Conservation (phyloP, 2,797 vertebrate genomes). For the Amblyopsis hoosieri region DNA sequence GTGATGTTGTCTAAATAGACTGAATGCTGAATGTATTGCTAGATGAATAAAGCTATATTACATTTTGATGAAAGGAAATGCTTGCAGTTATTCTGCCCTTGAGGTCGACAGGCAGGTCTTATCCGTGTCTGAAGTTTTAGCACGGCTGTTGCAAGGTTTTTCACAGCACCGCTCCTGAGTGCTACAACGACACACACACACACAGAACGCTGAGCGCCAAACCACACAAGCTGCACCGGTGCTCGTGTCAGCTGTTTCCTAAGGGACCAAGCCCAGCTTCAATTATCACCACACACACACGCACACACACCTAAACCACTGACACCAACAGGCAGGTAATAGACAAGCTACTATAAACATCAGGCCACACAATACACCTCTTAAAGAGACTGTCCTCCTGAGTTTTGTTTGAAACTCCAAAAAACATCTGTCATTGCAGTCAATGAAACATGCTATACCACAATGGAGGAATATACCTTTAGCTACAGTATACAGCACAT, state of each 20-base stretch:
- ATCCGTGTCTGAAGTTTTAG: slow-evolving; percentile 83
- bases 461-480: too few species aligned
- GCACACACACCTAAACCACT: slow-evolving; percentile 2
- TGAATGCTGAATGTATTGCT: too few species aligned
- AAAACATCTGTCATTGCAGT: too few species aligned
- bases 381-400: too few species aligned
- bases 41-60: too few species aligned
- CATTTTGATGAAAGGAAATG: too few species aligned
- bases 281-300: slow-evolving; percentile 55
- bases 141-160: slow-evolving; percentile 80
- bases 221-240: slow-evolving; percentile 57
- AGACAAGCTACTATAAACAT: background rate
- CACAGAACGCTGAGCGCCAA: slow-evolving; percentile 92
- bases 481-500: too few species aligned
- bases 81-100: background rate
- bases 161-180: slow-evolving; percentile 83
- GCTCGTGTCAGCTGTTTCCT: slow-evolving; percentile 27
- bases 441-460: too few species aligned
- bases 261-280: slow-evolving; percentile 51
- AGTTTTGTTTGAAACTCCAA: too few species aligned
- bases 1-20: too few species aligned
- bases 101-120: slow-evolving; percentile 80
- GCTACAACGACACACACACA: slow-evolving; percentile 90
- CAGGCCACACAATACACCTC: too few species aligned
- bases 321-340: slow-evolving; percentile 2